A percentile compares a stretch with the other conserved stretches of the same genome.
Conservation (phyloP, 2,888 invertebrate species). For the Encarsia formosa region DNA sequence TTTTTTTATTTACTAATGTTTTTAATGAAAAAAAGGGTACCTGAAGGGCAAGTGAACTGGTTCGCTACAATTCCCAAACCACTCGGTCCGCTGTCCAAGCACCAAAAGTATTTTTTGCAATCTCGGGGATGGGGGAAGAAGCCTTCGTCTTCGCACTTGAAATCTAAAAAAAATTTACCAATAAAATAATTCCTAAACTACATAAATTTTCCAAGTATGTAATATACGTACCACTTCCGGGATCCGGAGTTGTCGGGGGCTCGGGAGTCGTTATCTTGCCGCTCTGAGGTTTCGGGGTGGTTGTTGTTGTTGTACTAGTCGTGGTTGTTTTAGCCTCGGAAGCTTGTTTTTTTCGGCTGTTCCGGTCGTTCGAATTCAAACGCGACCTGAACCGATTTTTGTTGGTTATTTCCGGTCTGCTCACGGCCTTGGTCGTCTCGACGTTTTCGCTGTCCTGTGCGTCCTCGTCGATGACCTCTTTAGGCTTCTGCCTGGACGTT, state of each 20-base stretch:
- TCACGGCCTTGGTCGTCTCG: conserved; percentile 5
- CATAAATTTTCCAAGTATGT: neutral
- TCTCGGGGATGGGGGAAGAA: conserved; percentile 89
- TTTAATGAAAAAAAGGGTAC: too few relatives aligned
- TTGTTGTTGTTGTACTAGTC: too few relatives aligned
- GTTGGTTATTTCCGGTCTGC: conserved; percentile 23
- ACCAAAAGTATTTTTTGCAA: conserved; percentile 95
- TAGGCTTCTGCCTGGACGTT: neutral
- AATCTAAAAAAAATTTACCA: conserved; percentile 58
- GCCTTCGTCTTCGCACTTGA: conserved; percentile 89
- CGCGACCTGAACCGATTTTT: conserved; percentile 34
- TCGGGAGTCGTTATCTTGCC: conserved; percentile 61
- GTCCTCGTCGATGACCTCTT: conserved; percentile 12
- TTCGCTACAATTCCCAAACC: conserved; percentile 87
- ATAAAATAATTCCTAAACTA: neutral
- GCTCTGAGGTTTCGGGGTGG: conserved; percentile 47
- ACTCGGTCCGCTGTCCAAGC: conserved; percentile 82
- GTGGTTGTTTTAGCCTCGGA: conserved; percentile 26
- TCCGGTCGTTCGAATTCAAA: conserved; percentile 35
- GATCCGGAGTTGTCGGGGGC: conserved; percentile 86
- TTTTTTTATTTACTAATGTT: too few relatives aligned
- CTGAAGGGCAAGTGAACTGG: conserved; percentile 89
- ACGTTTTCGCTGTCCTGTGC: conserved; percentile 14
- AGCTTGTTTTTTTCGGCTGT: conserved; percentile 34
- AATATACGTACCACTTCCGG: conserved; percentile 65